These are phyloP conservation scores for Amphiprion percula DNA, from an alignment of 2,113 vertebrate species.

Conservation along the genomic window DNA sequence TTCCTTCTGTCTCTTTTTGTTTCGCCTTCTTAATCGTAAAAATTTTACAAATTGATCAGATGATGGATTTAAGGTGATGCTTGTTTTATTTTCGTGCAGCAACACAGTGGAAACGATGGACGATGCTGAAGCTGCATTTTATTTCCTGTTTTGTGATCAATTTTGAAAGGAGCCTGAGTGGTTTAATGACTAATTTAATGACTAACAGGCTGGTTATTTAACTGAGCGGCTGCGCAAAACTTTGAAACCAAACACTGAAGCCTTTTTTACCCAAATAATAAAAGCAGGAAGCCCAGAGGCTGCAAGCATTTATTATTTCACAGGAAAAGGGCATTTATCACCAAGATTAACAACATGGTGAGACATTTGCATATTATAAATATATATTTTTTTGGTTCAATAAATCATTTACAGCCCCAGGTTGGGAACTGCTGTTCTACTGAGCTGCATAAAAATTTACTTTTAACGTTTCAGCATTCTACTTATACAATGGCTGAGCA, in stretches of 20 bases:
- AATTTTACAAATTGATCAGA: background rate
- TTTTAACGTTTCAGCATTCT: slow-evolving; percentile 28
- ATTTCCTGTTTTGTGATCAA: slow-evolving; percentile 1
- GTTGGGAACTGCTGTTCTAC: slow-evolving; percentile 14
- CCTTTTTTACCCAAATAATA: slow-evolving; percentile 28
- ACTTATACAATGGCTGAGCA: slow-evolving; percentile 10
- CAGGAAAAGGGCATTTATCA: slow-evolving; percentile 62
- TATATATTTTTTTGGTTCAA: slow-evolving; percentile 43
- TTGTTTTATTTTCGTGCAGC: slow-evolving; percentile 4
- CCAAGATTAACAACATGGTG: slow-evolving; percentile 51
- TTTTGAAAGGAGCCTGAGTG: slow-evolving; percentile 3
- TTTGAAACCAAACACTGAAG: slow-evolving; percentile 29
- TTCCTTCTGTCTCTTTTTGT: background rate
- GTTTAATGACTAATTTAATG: slow-evolving; percentile 28
- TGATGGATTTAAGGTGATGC: slow-evolving; percentile 5
- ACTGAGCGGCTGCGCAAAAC: slow-evolving; percentile 24
- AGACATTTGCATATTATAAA: slow-evolving; percentile 62
- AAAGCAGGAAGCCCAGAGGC: slow-evolving; percentile 35
- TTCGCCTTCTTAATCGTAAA: slow-evolving; percentile 3
- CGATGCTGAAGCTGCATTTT: background rate
- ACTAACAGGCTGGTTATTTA: slow-evolving; percentile 8
- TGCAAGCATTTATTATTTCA: slow-evolving; percentile 48
- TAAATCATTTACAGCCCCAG: slow-evolving; percentile 60
- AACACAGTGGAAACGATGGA: background rate
- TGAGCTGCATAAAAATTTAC: background rate